These are phyloP conservation scores for Cuniculus paca DNA, from an alignment of 2,797 vertebrate species.

Conservation along the genomic window DNA sequence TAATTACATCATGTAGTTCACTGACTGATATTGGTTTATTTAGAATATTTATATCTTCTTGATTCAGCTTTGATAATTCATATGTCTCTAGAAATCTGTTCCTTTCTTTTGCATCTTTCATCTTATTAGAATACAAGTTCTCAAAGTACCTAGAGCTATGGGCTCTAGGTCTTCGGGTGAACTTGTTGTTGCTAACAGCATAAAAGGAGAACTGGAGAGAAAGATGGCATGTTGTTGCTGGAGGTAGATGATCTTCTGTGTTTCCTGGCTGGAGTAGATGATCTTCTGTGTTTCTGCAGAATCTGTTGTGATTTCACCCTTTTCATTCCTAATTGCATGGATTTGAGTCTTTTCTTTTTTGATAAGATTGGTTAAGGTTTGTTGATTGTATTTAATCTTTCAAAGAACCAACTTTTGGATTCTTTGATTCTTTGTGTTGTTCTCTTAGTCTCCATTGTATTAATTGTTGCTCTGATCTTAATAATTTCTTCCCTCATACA, in stretches of 20 bases:
- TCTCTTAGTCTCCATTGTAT: neutral
- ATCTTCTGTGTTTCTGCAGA: neutral
- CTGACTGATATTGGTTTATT: neutral
- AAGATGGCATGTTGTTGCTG: too few relatives aligned
- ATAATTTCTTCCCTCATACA: neutral
- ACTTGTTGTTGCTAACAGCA: too few relatives aligned
- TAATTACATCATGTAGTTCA: neutral
- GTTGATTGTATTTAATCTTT: neutral
- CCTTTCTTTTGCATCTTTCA: neutral
- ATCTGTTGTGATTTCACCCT: neutral
- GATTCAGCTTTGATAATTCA: neutral
- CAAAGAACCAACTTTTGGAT: neutral
- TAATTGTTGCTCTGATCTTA: neutral
- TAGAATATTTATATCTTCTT: neutral
- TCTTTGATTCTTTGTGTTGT: neutral
- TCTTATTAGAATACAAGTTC: neutral
- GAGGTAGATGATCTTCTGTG: too few relatives aligned
- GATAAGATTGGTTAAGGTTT: neutral
- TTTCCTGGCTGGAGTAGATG: too few relatives aligned
- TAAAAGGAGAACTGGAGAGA: too few relatives aligned
- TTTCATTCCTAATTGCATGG: neutral
- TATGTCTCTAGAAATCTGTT: neutral
- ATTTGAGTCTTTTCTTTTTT: neutral
- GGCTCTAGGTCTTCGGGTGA: too few relatives aligned
- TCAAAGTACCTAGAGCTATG: too few relatives aligned